Base-by-base conservation (phyloP, 2,888 invertebrate genomes). In the Orthosia gothica region DNA sequence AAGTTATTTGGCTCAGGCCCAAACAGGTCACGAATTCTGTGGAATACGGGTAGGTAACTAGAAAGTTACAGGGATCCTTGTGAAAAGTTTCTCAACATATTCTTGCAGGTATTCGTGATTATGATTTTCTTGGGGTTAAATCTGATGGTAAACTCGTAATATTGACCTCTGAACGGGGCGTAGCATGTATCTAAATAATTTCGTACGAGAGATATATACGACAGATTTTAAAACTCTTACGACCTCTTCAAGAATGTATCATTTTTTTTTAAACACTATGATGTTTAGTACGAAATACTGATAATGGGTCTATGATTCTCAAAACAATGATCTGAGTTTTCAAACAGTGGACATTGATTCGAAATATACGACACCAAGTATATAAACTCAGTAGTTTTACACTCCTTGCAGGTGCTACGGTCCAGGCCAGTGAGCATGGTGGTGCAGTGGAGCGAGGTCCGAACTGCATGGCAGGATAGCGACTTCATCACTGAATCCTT, bases 401-500 rank as follows among this genome's bases (percentile, higher is more conserved):
- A 74, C 54, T 54, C 23, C 15, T 81, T 74, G 13, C 95, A 98
- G 98, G 97, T 98, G 86, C 95, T 98, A 67, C 95, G 93, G 86
- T 97, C 97, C 88, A 97, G 96, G 87, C 98, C 98, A 64, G 97
- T 98, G 89, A 98, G 97, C 90, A 98, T 98, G 97, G 97, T 98
- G 81, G 96, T 97, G 89, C 98, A 98, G 90, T 97, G 97, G 94
- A 97, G 97, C 83, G 98, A 98, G 88, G 97, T 97, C 85, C 97
- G 97, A 82, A 98, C 98, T 1, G 98, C 98, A 55, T 98, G 98
- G 98, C 97, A 98, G 91, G 98, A 98, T 92, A 98, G 98, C 90
- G 98, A 98, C 94, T 98, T 98, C 93, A 98, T 98, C 88, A 98
- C 98, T 1, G 98, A 98, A 92, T 98, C 98, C 89, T 97, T 98